Percentiles rank a stretch among this genome's conserved stretches.
phyloP scores from a whole-genome alignment of 2,113 vertebrate species.

The Alligator sinensis region DNA sequence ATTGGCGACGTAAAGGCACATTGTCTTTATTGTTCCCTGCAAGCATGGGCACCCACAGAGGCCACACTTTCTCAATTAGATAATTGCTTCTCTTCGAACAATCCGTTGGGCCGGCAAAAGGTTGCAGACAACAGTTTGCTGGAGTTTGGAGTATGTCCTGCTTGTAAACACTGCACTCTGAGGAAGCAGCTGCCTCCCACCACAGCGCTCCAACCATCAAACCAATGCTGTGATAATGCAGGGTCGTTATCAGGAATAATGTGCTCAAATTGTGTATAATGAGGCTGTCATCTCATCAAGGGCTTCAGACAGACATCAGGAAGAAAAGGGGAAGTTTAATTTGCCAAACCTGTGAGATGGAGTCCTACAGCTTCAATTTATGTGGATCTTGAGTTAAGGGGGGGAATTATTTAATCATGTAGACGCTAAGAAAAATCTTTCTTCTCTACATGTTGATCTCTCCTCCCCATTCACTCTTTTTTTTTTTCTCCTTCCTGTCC shows the following conservation, averaged over 20 bases:
- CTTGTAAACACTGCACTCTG: background rate
- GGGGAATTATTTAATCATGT: background rate
- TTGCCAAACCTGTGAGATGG: background rate
- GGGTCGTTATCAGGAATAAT: background rate
- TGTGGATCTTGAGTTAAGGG: background rate
- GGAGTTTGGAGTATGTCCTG: accelerated
- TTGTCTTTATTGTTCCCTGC: background rate
- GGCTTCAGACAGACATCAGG: background rate
- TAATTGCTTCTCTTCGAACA: background rate
- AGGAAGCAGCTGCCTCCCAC: background rate
- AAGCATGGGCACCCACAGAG: background rate
- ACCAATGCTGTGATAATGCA: background rate
- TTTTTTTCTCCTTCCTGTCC: background rate
- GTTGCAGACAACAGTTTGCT: background rate
- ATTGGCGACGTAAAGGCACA: background rate
- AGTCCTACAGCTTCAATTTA: background rate
- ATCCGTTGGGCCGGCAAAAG: background rate
- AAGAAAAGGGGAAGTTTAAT: background rate
- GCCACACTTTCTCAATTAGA: background rate
- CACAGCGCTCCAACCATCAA: background rate
- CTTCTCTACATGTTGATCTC: background rate
- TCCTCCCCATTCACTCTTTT: background rate
- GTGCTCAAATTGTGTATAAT: background rate
- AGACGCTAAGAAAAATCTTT: background rate
- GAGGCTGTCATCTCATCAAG: background rate